phyloP scores from a whole-genome alignment of 1,140 invertebrate species.

The Drosophila ogumai region DNA sequence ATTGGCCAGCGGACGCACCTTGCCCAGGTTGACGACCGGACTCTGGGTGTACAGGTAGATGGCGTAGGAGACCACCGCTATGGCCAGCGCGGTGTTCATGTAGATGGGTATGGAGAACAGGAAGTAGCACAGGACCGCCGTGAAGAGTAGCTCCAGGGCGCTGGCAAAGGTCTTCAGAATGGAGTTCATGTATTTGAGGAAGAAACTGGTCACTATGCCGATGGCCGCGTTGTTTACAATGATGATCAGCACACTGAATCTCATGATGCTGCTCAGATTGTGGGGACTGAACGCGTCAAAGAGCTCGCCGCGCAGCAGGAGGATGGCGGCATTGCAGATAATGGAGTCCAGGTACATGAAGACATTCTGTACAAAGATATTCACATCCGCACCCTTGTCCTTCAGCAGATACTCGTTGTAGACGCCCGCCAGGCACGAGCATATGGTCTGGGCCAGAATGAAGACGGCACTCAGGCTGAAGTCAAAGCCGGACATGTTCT shows the following conservation, averaged over 20 bases:
- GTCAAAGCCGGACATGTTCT: slow-evolving; percentile 85
- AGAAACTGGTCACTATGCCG: slow-evolving; percentile 97
- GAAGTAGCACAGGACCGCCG: slow-evolving; percentile 94
- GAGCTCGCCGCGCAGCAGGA: slow-evolving; percentile 89
- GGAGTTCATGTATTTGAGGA: slow-evolving; percentile 96
- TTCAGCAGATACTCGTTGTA: slow-evolving; percentile 98
- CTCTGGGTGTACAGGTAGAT: slow-evolving; percentile 95
- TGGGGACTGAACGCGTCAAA: slow-evolving; percentile 87
- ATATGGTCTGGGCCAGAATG: slow-evolving; percentile 94
- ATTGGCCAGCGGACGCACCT: slow-evolving; percentile 69
- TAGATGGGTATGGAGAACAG: slow-evolving; percentile 95
- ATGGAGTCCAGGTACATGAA: slow-evolving; percentile 99
- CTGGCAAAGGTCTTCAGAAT: slow-evolving; percentile 98
- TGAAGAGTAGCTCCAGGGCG: slow-evolving; percentile 96
- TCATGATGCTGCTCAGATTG: slow-evolving; percentile 87
- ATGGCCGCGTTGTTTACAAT: slow-evolving; percentile 96
- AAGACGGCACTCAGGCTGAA: slow-evolving; percentile 90
- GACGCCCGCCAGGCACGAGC: slow-evolving; percentile 97
- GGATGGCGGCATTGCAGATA: slow-evolving; percentile 92
- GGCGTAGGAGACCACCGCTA: slow-evolving; percentile 93
- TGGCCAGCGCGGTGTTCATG: slow-evolving; percentile 92
- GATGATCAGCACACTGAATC: slow-evolving; percentile 91
- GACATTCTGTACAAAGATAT: slow-evolving; percentile 97
- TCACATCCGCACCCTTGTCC: slow-evolving; percentile 91
- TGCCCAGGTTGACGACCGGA: slow-evolving; percentile 89